A percentile compares a stretch with the other conserved stretches of the same genome.
These are phyloP conservation scores for Murina feae DNA, from an alignment of 2,113 vertebrate genomes.

Conservation along the genomic window DNA sequence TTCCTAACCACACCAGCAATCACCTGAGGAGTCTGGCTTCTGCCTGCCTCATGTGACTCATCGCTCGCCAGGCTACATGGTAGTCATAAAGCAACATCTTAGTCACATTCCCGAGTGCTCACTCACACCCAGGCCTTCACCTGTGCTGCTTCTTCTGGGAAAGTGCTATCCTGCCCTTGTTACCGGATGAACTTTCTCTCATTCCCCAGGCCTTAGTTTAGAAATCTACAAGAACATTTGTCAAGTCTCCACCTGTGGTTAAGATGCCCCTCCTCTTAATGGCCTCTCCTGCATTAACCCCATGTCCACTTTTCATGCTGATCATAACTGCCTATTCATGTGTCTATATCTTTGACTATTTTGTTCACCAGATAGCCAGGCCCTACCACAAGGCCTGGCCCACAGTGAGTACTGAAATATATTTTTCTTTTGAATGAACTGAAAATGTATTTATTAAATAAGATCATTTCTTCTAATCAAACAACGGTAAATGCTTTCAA, in stretches of 20 bases:
- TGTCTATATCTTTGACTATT: not conserved
- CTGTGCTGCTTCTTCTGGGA: not conserved
- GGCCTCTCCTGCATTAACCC: not conserved
- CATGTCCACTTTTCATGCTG: not conserved
- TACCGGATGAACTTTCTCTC: not conserved
- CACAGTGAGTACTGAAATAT: not conserved
- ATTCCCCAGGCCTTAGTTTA: not conserved
- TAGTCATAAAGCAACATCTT: not conserved
- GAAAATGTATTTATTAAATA: constrained; percentile 23
- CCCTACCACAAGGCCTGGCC: not conserved
- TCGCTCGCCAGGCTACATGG: not conserved
- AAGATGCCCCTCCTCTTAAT: not conserved
- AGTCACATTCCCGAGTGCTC: not conserved
- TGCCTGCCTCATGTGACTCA: not conserved
- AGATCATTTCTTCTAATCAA: constrained; percentile 43
- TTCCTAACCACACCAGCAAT: not conserved
- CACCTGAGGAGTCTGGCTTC: not conserved
- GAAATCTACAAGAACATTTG: not conserved
- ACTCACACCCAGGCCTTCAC: not conserved
- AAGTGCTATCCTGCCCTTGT: not conserved
- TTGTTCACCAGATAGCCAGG: not conserved
- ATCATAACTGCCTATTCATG: not conserved
- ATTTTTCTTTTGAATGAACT: not conserved
- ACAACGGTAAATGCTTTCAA: not conserved
- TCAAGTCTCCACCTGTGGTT: not conserved